These are phyloP conservation scores for Pedetes capensis DNA, from an alignment of 2,113 vertebrate genomes.

Conservation along the genomic window DNA sequence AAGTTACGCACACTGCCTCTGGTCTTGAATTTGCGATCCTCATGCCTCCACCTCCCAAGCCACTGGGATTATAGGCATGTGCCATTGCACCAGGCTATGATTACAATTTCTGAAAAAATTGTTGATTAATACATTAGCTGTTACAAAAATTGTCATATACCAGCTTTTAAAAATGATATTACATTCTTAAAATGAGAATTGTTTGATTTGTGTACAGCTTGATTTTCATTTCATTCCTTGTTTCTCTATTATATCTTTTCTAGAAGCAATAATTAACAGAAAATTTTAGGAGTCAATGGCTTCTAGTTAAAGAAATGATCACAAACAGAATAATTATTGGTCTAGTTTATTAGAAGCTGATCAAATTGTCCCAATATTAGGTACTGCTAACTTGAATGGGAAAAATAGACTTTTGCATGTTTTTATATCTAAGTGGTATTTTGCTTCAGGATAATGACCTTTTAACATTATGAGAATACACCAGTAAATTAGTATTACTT, in stretches of 20 bases:
- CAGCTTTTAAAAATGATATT: background rate
- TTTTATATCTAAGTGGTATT: background rate
- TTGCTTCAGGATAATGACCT: background rate
- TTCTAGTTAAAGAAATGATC: background rate
- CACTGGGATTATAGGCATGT: too few species aligned
- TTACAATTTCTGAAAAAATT: background rate
- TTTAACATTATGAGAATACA: background rate
- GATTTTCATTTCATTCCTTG: background rate
- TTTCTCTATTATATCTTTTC: background rate
- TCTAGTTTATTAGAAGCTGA: background rate
- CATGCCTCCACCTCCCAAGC: too few species aligned
- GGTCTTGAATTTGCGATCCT: too few species aligned
- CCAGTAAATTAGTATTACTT: background rate
- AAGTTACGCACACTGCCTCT: too few species aligned
- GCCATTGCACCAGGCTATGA: too few species aligned
- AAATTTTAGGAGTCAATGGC: background rate
- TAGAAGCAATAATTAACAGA: background rate
- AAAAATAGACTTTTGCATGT: background rate
- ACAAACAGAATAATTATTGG: background rate
- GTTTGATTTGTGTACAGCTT: background rate
- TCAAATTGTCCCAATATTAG: background rate
- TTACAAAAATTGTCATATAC: background rate
- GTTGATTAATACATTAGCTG: background rate
- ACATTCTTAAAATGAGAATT: background rate
- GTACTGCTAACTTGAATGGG: background rate